Evolutionary conservation across 1,140 invertebrate genomes (phyloP), one percentile per base, ranked within the genome.

Genomic region (Hydropsyche tenuis): DNA sequence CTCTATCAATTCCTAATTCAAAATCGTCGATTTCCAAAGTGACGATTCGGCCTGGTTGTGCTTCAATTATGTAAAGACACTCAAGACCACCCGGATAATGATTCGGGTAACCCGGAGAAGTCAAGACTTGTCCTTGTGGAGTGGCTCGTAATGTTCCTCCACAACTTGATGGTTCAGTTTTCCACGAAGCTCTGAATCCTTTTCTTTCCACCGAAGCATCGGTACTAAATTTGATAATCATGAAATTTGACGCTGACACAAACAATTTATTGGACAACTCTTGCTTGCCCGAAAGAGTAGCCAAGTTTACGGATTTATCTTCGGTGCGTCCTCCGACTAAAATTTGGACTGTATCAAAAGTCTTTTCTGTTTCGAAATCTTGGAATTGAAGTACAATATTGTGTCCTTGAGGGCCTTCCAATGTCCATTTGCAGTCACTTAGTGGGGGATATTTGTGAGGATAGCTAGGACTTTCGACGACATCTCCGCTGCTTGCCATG

Each of bases 341-440:
- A 77, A 99, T 94, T 84, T 97, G 95, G 5, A 99, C 95, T 42
- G 96, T 95, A 83, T 99, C 97, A 80, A 96, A 96, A 78, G 94
- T 93, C 81, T 96, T 94, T 85, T 99, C 97, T 3, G 96, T 99
- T 81, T 97, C 96, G 83, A 99, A 98, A 85, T 97, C 94, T 88
- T 95, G 95, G 84, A 99, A 97, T 90, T 98, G 87, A 69, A 97
- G 85, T 37, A 96, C 89, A 74, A 98, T 96, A 79, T 96, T 96
- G 82, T 96, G 94, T 46, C 96, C 96, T 83, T 97, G 90, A 3
- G 96, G 96, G 25, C 95, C 96, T 86, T 99, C 96, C 56, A 99
- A 85, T 0, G 96, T 97, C 96, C 97, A 99, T 85, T 96, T 96
- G 82, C 96, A 99, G 80, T 97, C 95, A 69, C 91, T 91, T 64